phyloP scores from a whole-genome alignment of 2,113 vertebrate species.

The Chascanopsetta lugubris region DNA sequence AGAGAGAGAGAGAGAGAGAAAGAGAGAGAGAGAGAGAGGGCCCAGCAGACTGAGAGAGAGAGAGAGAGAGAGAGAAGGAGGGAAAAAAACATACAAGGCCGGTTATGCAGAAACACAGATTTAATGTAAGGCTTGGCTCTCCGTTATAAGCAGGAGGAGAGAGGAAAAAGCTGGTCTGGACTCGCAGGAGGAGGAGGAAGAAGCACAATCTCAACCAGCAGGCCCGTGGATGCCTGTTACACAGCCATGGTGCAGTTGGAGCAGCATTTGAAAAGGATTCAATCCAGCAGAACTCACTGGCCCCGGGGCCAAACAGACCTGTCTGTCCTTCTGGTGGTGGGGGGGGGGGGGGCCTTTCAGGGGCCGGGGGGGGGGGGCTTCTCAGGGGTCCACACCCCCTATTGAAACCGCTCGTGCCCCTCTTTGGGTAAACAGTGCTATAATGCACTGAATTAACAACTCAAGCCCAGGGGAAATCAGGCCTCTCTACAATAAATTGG shows the following conservation, averaged over 20 bases:
- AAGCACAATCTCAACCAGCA: constrained; percentile 7
- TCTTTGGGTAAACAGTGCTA: constrained; percentile 62
- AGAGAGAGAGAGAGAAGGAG: constrained; percentile 45
- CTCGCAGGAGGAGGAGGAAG: constrained; percentile 33
- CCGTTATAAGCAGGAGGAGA: constrained; percentile 73
- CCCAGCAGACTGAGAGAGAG: constrained; percentile 64
- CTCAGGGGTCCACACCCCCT: constrained; percentile 9
- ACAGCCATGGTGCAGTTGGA: constrained; percentile 22
- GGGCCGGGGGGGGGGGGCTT: constrained; percentile 14
- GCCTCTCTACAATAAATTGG: constrained; percentile 65
- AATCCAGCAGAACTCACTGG: constrained; percentile 13
- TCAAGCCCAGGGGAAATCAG: constrained; percentile 74
- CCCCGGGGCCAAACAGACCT: neutral
- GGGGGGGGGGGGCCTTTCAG: constrained; percentile 10
- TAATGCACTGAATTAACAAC: constrained; percentile 73
- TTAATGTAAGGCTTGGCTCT: constrained; percentile 83
- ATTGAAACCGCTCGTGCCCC: constrained; percentile 24
- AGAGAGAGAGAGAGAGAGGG: constrained; percentile 56
- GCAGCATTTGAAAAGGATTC: constrained; percentile 14
- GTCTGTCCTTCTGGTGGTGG: too few relatives aligned
- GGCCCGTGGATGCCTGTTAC: constrained; percentile 33
- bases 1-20: constrained; percentile 50
- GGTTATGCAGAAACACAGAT: constrained; percentile 83
- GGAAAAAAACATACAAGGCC: constrained; percentile 69
- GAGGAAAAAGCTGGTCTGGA: constrained; percentile 82